Conservation (phyloP, 1,140 invertebrate genomes). For the Brachionus manjavacas region DNA sequence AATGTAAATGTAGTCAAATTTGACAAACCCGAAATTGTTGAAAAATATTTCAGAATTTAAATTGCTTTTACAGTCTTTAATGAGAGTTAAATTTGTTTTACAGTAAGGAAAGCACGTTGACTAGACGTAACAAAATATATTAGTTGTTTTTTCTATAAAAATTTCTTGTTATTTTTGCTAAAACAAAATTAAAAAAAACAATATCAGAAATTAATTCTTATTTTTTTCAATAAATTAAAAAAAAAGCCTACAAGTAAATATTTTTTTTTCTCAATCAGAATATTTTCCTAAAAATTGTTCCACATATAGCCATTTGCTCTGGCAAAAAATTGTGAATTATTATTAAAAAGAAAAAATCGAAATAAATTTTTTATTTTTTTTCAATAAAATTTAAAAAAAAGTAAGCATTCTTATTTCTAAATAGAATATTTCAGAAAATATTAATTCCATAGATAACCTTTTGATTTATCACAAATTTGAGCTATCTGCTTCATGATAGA, state of each 20-base stretch:
- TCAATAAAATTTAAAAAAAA: background rate
- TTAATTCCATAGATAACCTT: slow-evolving; percentile 8
- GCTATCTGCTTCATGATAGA: background rate
- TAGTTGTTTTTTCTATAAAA: background rate
- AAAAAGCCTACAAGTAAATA: background rate
- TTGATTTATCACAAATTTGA: background rate
- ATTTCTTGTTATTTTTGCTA: background rate
- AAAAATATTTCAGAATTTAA: background rate
- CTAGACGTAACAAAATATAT: background rate
- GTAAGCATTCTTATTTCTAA: slow-evolving; percentile 3
- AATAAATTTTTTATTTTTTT: background rate
- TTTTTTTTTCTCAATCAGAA: background rate
- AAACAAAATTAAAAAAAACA: background rate
- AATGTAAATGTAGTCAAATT: background rate
- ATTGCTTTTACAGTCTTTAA: background rate
- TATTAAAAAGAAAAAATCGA: background rate
- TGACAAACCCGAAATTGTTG: background rate
- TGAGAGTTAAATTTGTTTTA: background rate
- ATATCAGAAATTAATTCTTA: background rate
- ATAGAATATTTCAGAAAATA: background rate
- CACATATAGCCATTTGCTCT: too few species aligned
- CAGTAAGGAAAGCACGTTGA: background rate
- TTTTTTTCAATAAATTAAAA: background rate
- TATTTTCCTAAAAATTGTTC: background rate
- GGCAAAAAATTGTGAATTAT: background rate